Evolutionary conservation across 2,888 invertebrate genomes (phyloP), one percentile per base, ranked within the genome.

Genomic region (Hyposoter didymator): DNA sequence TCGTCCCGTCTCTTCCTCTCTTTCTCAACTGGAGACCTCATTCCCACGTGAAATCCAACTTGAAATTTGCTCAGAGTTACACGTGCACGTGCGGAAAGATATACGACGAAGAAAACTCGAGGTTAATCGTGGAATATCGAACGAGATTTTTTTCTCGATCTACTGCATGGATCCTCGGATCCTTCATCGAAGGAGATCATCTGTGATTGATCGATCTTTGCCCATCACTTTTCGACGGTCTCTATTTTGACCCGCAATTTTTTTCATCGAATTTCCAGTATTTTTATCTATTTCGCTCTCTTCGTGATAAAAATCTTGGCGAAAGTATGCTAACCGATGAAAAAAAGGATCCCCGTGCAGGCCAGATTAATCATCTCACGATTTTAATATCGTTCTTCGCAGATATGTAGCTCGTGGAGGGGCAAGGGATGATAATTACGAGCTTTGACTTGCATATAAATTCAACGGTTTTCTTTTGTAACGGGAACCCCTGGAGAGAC

Each of bases 381-480:
- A 82, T 78, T 82, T 84, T 81, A 84, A 84, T 84, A 84, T 82
- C 78, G 45, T 74, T 12, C n/a, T 28, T 45, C 39, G 17, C 62
- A 62, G 47, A 69, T 64, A 52, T 69, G 62, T 45, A 47, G 5
- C 47, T 7, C n/a, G 19, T n/a, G 45, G 8, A 43, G 43, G 73
- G 6, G 28, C 28, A 28, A 45, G 17, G 19, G 39, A 59, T 59
- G 79, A 79, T 85, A 82, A 82, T 83, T 79, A 73, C 80, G 35
- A 67, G 75, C 67, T 80, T 75, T 59, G 75, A 82, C 67, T 52
- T 28, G 69, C 55, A 52, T 82, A 82, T 85, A 83, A 83, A 85
- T 85, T 80, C 59, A 19, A 35, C 17, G 59, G 52, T 49, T 78
- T 28, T 59, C 28, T 28, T 75, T 62, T 66, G 17, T 45, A 74